A percentile compares a stretch with the other conserved stretches of the same genome.
Conservation (phyloP, 2,888 invertebrate species). For the Eustalomyia histrio region DNA sequence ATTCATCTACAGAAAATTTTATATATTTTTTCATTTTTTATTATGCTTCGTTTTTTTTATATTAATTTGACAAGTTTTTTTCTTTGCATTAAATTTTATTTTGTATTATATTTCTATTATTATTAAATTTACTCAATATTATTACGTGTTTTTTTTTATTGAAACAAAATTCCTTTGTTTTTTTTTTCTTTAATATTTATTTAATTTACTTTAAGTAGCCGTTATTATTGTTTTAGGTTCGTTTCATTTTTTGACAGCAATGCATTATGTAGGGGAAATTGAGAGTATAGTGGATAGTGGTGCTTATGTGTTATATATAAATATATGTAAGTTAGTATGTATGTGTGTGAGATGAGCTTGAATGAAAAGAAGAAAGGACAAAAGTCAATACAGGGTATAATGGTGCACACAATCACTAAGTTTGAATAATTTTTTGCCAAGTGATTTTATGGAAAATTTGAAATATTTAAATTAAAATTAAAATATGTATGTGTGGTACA, state of each 20-base stretch:
- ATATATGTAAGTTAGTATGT: conserved; percentile 2
- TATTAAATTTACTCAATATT: background rate
- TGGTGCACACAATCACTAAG: conserved; percentile 24
- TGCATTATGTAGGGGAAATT: conserved; percentile 40
- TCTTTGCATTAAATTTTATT: background rate
- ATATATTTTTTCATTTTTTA: conserved; percentile 25
- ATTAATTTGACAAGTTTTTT: conserved; percentile 21
- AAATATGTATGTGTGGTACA: no score
- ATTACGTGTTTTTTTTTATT: background rate
- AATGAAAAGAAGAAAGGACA: conserved; percentile 46
- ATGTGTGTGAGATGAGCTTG: conserved; percentile 10
- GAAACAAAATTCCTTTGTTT: background rate
- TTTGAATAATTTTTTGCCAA: conserved; percentile 7
- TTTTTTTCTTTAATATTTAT: conserved; percentile 1
- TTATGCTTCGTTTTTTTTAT: background rate
- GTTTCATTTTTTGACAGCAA: conserved; percentile 47
- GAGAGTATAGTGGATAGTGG: conserved; percentile 7
- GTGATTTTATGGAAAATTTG: conserved; percentile 1
- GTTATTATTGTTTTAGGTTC: conserved; percentile 35
- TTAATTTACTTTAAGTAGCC: conserved; percentile 33
- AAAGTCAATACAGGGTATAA: conserved; percentile 50
- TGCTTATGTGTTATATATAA: background rate
- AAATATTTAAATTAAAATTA: background rate
- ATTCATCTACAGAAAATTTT: conserved; percentile 48
- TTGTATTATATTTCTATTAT: background rate